phyloP scores from a whole-genome alignment of 2,113 vertebrate genomes.

The Tetraodon nigroviridis region DNA sequence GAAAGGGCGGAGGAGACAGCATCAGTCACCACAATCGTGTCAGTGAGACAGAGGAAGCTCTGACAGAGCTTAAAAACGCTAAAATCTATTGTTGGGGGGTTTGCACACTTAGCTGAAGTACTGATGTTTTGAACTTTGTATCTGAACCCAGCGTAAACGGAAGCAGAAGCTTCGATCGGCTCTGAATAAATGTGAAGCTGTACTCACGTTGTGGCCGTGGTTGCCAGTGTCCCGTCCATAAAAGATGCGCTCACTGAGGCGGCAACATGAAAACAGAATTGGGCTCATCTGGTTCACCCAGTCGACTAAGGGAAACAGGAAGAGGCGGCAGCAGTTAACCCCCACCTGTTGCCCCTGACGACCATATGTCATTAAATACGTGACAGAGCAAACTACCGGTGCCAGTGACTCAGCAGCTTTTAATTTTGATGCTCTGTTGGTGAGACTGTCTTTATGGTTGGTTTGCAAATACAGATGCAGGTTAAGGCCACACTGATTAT shows the following conservation, averaged over 20 bases:
- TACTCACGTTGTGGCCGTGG: no score
- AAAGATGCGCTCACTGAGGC: no score
- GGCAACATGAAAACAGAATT: constrained; percentile 1
- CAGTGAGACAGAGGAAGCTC: neutral
- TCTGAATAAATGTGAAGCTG: no score
- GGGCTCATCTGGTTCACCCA: neutral
- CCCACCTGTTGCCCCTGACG: constrained; percentile 12
- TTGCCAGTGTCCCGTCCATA: no score
- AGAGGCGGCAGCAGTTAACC: constrained; percentile 21
- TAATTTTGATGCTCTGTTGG: constrained; percentile 11
- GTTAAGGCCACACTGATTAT: constrained; percentile 8
- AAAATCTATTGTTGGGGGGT: neutral
- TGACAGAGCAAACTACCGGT: constrained; percentile 23
- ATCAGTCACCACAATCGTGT: no score
- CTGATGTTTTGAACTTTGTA: no score
- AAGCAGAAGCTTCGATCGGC: no score
- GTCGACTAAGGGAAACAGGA: constrained; percentile 17
- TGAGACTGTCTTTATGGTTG: constrained; percentile 17
- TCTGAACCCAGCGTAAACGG: no score
- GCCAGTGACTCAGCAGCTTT: neutral
- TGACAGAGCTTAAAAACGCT: neutral
- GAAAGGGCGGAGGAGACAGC: constrained; percentile 2
- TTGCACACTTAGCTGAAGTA: no score
- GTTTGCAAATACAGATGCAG: constrained; percentile 27
- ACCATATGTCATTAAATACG: constrained; percentile 18